Percentiles rank a stretch among this genome's conserved stretches.
phyloP scores from a whole-genome alignment of 2,888 invertebrate species.

The Hyposoter dolosus region DNA sequence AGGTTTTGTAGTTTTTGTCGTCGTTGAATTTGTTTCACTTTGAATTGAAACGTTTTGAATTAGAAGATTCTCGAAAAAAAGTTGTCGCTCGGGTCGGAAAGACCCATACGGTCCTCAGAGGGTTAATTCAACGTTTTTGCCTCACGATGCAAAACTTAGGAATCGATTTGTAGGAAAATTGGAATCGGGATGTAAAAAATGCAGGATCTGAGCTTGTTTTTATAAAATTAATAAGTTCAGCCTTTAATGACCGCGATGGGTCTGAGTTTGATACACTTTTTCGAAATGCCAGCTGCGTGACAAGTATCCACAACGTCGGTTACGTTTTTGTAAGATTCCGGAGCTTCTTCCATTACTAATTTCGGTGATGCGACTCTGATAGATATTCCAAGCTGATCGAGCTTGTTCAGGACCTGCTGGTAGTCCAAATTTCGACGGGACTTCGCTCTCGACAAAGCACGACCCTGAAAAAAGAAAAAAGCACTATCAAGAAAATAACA shows the following conservation, averaged over 20 bases:
- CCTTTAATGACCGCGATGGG: conserved; percentile 99
- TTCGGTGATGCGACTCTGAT: conserved; percentile 99
- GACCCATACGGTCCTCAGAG: no score
- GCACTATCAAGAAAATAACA: not conserved
- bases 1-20: no score
- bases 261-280: conserved; percentile 97
- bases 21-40: no score
- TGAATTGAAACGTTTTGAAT: no score
- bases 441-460: conserved; percentile 98
- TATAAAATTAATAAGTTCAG: conserved; percentile 84
- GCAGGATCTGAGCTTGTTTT: conserved; percentile 14
- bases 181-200: not conserved
- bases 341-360: conserved; percentile 99
- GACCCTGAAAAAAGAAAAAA: conserved; percentile 88
- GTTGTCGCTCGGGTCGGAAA: no score
- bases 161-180: not conserved
- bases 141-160: conserved; percentile 5
- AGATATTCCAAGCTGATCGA: conserved; percentile 95
- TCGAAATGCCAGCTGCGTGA: conserved; percentile 98
- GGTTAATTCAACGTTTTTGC: no score
- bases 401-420: conserved; percentile 93
- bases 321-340: conserved; percentile 99
- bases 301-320: conserved; percentile 99
- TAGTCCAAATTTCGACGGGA: conserved; percentile 98
- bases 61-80: no score